Conservation (phyloP, 2,888 invertebrate species). For the Uropetala carovei region DNA sequence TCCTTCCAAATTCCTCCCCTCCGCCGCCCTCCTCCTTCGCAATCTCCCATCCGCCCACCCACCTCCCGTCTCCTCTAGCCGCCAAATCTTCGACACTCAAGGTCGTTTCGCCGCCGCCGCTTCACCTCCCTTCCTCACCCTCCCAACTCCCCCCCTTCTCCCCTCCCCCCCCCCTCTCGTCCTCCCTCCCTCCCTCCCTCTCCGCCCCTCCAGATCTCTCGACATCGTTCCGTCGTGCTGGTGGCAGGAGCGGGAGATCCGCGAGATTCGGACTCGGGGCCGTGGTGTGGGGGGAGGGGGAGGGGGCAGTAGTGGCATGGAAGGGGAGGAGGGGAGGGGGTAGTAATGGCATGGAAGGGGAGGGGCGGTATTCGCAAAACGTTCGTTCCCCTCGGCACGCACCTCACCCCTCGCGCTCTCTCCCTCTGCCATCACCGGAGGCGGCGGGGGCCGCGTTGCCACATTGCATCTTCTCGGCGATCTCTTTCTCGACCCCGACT, state of each 20-base stretch:
- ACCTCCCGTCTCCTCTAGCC: slow-evolving; percentile 41
- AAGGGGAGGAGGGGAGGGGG: too few relatives aligned
- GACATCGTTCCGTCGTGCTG: not conserved
- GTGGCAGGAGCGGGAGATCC: not conserved
- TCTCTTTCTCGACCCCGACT: slow-evolving; percentile 27
- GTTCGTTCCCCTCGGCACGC: slow-evolving; percentile 42
- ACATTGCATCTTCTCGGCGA: slow-evolving; percentile 19
- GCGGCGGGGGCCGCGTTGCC: slow-evolving; percentile 34
- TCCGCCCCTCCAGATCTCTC: not conserved
- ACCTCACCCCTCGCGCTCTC: slow-evolving; percentile 7
- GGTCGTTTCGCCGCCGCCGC: slow-evolving; percentile 39
- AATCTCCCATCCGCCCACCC: not conserved
- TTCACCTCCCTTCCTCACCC: not conserved
- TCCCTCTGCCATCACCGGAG: slow-evolving; percentile 21
- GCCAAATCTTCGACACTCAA: slow-evolving; percentile 63
- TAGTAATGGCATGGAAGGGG: too few relatives aligned
- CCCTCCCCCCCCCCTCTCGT: not conserved
- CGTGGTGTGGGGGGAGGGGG: not conserved
- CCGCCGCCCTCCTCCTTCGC: not conserved
- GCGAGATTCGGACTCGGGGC: slow-evolving; percentile 27
- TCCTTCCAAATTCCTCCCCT: not conserved
- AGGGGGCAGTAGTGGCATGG: not conserved
- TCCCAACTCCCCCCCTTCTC: not conserved
- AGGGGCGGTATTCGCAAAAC: slow-evolving; percentile 39
- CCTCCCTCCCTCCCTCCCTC: not conserved